phyloP scores from a whole-genome alignment of 1,140 invertebrate species.

The Philotrypesis tridentata region DNA sequence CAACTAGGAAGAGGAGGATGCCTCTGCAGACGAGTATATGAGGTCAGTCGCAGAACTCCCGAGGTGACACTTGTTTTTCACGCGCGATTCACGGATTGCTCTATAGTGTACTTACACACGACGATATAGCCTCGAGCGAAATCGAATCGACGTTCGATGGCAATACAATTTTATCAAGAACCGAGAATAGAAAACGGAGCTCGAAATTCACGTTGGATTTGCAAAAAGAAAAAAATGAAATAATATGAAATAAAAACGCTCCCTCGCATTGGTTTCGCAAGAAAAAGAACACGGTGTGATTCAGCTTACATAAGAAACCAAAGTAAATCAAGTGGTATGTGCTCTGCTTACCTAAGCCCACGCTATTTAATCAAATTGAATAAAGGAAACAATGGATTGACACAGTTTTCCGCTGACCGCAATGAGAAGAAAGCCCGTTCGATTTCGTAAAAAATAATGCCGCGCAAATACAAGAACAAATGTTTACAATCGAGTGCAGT shows the following conservation, averaged over 20 bases:
- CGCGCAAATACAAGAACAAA: neutral
- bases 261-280: neutral
- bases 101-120: neutral
- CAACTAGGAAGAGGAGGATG: conserved; percentile 8
- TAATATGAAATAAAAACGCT: too few species aligned
- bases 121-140: too few species aligned
- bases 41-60: neutral
- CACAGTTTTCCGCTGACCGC: neutral
- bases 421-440: neutral
- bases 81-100: neutral
- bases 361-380: neutral
- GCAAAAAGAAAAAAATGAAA: too few species aligned
- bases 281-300: neutral
- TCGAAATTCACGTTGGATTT: neutral
- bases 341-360: neutral
- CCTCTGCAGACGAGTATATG: neutral
- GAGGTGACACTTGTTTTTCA: neutral
- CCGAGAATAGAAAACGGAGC: too few species aligned
- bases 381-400: neutral
- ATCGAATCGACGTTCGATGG: too few species aligned
- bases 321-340: neutral
- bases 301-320: neutral
- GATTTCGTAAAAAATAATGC: neutral
- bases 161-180: too few species aligned
- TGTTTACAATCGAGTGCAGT: neutral